Base-by-base conservation (phyloP, 35 echinoderm and acorn worm species). In the Chiridota heheva region DNA sequence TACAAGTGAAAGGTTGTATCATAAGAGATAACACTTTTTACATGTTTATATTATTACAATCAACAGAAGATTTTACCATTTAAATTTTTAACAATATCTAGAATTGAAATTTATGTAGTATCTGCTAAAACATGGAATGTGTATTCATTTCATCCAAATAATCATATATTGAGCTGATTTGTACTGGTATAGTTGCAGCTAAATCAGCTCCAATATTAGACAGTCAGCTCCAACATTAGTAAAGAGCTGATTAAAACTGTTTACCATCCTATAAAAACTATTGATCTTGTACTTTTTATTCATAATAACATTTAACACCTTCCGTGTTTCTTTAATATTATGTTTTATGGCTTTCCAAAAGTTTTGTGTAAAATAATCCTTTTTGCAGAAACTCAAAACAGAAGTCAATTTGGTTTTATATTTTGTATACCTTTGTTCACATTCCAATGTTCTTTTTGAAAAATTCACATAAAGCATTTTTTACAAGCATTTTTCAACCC, bases 161-260 rank as follows among this genome's bases (percentile, higher is more conserved):
- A 69, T 38, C 31, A 69, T 69, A 69, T 16, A 69, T 39, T 69
- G 65, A 69, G 65, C 36, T 69, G 65, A 38, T 39, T 37, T 69
- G 33, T 69, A 39, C 6, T 69, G 65, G 65, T 69, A 69, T 38
- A 69, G 31, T 38, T 69, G 65, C 65, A 10, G 65, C 65, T 69
- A 1, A 69, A 38, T 32, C 0, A 40, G 65, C 33, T 69, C 65
- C 65, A 69, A 69, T n/a, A 69, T 69, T 69, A 69, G 65, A n/a
- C n/a, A n/a, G n/a, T 32, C 0, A 40, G 65, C 33, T 69, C 65
- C 65, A 69, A 69, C 33, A 69, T 69, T 69, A 69, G 65, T 69
- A n/a, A 69, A 69, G 30, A 69, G 41, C 15, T 69, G 13, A 69
- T 69, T 69, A 69, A 69, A 69, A 69, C 65, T 20, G 65, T 69